Conservation (phyloP, 2,888 invertebrate species). For the Heliconius charithonia region DNA sequence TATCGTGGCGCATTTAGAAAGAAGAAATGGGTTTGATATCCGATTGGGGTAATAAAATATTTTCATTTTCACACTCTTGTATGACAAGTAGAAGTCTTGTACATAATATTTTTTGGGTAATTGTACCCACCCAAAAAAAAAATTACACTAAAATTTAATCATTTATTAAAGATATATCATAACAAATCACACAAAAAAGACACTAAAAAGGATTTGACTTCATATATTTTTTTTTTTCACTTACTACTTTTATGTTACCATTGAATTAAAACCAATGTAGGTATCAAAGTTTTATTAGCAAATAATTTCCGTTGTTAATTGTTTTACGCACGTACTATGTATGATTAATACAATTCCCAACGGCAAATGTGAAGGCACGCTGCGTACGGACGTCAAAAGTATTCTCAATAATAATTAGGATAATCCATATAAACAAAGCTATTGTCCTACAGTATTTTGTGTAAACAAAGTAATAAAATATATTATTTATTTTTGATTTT, state of each 20-base stretch:
- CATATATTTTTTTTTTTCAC: neutral
- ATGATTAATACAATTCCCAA: constrained; percentile 20
- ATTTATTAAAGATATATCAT: too few species aligned
- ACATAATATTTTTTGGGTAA: too few species aligned
- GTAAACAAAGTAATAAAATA: neutral
- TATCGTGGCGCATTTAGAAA: too few species aligned
- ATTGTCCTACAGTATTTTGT: neutral
- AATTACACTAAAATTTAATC: too few species aligned
- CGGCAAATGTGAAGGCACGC: neutral
- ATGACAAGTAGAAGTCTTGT: too few species aligned
- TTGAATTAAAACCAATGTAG: neutral
- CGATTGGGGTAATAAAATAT: too few species aligned
- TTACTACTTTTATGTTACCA: neutral
- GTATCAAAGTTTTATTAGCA: neutral
- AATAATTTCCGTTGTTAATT: constrained; percentile 10
- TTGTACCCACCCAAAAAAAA: too few species aligned
- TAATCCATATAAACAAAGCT: constrained; percentile 5
- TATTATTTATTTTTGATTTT: neutral
- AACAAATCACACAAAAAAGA: too few species aligned
- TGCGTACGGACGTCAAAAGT: constrained; percentile 6
- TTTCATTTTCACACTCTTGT: too few species aligned
- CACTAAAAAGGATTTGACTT: too few species aligned
- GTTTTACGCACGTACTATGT: neutral
- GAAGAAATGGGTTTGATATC: too few species aligned
- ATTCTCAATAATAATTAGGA: neutral